A percentile compares a stretch with the other conserved stretches of the same genome.
Conservation (phyloP, 2,888 invertebrate genomes). For the Orchestes rusci region DNA sequence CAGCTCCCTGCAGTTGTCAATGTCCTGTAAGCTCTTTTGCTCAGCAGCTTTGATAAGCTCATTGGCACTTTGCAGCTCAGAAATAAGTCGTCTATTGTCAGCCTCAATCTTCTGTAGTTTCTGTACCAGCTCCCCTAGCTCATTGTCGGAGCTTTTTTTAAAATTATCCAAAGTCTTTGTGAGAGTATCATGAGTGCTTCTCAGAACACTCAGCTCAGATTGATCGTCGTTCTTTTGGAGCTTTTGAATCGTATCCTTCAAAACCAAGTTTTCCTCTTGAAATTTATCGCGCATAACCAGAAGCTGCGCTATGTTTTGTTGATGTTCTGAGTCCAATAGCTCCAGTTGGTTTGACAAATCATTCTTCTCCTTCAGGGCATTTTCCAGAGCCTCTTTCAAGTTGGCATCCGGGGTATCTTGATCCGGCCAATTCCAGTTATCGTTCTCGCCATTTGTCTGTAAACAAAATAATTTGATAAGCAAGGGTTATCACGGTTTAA, state of each 20-base stretch:
- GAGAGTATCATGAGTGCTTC: slow-evolving; percentile 28
- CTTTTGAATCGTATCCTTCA: slow-evolving; percentile 46
- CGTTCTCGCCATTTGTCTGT: slow-evolving; percentile 18
- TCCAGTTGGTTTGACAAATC: slow-evolving; percentile 36
- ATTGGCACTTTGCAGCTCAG: slow-evolving; percentile 30
- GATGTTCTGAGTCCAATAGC: slow-evolving; percentile 41
- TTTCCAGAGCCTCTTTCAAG: slow-evolving; percentile 32
- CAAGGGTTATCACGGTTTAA: no score
- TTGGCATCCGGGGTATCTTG: slow-evolving; percentile 17
- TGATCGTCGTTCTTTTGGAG: slow-evolving; percentile 50
- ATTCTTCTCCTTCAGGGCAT: slow-evolving; percentile 38
- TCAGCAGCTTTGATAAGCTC: slow-evolving; percentile 27
- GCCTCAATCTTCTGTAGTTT: slow-evolving; percentile 25
- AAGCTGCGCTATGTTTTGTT: slow-evolving; percentile 39
- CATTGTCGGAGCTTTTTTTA: slow-evolving; percentile 34
- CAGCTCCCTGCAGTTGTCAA: slow-evolving; percentile 30
- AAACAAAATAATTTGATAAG: neutral
- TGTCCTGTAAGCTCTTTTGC: slow-evolving; percentile 29
- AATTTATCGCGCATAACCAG: slow-evolving; percentile 38
- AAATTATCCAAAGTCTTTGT: slow-evolving; percentile 31
- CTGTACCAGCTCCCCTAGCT: slow-evolving; percentile 34
- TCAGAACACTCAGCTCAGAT: slow-evolving; percentile 33
- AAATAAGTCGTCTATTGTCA: slow-evolving; percentile 36
- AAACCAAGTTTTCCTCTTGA: slow-evolving; percentile 37
- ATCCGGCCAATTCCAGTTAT: slow-evolving; percentile 27